Conservation (phyloP, 2,113 vertebrate genomes). For the Urocolius indicus region DNA sequence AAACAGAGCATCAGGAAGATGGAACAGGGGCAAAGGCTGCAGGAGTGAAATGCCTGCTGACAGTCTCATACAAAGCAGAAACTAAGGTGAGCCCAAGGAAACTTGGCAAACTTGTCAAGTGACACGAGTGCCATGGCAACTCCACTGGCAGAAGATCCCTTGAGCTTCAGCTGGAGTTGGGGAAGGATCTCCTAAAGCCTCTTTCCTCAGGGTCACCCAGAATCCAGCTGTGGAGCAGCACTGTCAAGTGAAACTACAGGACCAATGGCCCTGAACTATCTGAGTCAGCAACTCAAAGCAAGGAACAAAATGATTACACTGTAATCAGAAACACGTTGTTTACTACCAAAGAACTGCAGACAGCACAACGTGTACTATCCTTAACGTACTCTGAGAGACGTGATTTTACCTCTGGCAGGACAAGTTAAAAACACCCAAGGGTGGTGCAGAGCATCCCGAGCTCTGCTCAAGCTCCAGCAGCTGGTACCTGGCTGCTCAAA, state of each 20-base stretch:
- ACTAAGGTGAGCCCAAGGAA: not conserved
- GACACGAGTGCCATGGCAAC: fast-evolving
- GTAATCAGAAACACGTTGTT: not conserved
- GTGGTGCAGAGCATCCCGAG: not conserved
- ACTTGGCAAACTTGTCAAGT: not conserved
- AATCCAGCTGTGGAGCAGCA: not conserved
- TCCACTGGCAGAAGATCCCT: not conserved
- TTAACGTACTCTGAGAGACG: not conserved
- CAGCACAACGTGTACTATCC: not conserved
- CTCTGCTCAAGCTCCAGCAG: not conserved
- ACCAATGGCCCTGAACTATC: not conserved
- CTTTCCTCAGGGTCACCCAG: not conserved
- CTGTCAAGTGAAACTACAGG: not conserved
- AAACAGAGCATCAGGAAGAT: not conserved
- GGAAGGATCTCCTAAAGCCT: not conserved
- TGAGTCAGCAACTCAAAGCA: not conserved
- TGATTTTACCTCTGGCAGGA: not conserved
- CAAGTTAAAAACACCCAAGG: not conserved
- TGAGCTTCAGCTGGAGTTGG: not conserved
- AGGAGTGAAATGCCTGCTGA: not conserved
- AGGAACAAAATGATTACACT: not conserved
- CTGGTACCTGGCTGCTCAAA: fast-evolving
- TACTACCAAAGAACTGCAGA: not conserved
- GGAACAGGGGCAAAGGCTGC: not conserved
- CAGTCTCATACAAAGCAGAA: not conserved